Evolutionary conservation across 1,140 invertebrate species (phyloP).

Genomic region (Ostrea denselamellosa): DNA sequence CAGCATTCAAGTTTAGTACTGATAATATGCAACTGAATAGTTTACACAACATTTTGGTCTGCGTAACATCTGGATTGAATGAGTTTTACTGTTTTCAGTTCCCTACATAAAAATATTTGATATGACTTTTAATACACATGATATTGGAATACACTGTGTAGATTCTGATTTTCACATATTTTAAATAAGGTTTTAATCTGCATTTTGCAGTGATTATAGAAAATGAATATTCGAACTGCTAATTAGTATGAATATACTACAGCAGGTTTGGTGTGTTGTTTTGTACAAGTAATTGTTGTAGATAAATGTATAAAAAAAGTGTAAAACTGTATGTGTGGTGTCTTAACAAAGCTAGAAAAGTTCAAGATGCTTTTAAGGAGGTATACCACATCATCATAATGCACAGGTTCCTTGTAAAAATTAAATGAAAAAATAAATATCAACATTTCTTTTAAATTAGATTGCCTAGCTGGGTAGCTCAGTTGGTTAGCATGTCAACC

Average conservation of each 20-base stretch:
- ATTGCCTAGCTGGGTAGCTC: too few relatives aligned
- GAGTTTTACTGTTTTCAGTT: too few relatives aligned
- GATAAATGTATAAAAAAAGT: background rate
- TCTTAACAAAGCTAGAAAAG: background rate
- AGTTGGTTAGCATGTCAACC: too few relatives aligned
- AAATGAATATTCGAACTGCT: background rate
- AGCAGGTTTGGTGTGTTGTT: background rate
- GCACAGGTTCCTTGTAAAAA: too few relatives aligned
- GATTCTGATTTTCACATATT: background rate
- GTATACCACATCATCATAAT: too few relatives aligned
- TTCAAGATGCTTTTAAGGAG: too few relatives aligned
- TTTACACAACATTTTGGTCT: too few relatives aligned
- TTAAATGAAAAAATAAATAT: too few relatives aligned
- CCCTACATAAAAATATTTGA: too few relatives aligned
- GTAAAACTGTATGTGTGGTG: background rate
- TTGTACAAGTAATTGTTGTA: background rate
- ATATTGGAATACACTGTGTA: background rate
- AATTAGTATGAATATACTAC: background rate
- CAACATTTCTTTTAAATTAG: too few relatives aligned
- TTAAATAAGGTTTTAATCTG: slow-evolving; percentile 1
- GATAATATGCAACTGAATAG: background rate
- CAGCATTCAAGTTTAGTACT: background rate
- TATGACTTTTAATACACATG: too few relatives aligned
- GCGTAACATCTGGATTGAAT: too few relatives aligned
- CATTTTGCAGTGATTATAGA: background rate